phyloP scores from a whole-genome alignment of 1,140 invertebrate species.

The Drosophila subobscura region DNA sequence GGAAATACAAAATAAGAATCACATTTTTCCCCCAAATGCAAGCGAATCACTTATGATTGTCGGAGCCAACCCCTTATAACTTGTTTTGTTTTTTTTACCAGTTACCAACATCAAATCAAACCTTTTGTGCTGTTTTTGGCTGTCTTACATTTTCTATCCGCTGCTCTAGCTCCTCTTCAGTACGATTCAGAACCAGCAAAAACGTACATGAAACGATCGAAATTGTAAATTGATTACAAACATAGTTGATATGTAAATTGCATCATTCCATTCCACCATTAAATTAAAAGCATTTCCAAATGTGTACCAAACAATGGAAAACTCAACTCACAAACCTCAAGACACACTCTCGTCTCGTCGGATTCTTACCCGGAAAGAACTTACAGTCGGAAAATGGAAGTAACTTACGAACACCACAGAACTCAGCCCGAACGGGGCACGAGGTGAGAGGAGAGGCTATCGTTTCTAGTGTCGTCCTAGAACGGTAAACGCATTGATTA shows the following conservation, averaged over 20 bases:
- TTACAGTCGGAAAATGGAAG: conserved; percentile 24
- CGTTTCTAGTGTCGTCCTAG: conserved; percentile 77
- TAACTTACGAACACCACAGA: conserved; percentile 55
- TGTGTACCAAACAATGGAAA: conserved; percentile 49
- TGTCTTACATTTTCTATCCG: conserved; percentile 17
- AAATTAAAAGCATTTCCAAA: conserved; percentile 33
- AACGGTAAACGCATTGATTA: conserved; percentile 75
- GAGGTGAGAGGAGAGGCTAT: conserved; percentile 39
- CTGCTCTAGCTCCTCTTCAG: conserved; percentile 36
- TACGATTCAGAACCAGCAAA: conserved; percentile 42
- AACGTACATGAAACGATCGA: conserved; percentile 69
- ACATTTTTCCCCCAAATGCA: too few relatives aligned
- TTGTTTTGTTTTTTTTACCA: conserved; percentile 25
- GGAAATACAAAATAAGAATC: too few relatives aligned
- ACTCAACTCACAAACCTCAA: conserved; percentile 9
- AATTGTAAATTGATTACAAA: conserved; percentile 64
- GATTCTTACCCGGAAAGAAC: conserved; percentile 38
- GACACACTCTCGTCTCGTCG: conserved; percentile 5
- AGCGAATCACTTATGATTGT: too few relatives aligned
- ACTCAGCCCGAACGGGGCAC: conserved; percentile 37
- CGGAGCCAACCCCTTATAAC: conserved; percentile 3
- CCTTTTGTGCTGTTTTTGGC: conserved; percentile 34
- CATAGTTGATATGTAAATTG: conserved; percentile 41
- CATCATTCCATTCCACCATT: conserved; percentile 27
- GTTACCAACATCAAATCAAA: conserved; percentile 68